Percentiles rank a stretch among this genome's conserved stretches.
phyloP scores from a whole-genome alignment of 2,113 vertebrate genomes.

The Oophaga pumilio region DNA sequence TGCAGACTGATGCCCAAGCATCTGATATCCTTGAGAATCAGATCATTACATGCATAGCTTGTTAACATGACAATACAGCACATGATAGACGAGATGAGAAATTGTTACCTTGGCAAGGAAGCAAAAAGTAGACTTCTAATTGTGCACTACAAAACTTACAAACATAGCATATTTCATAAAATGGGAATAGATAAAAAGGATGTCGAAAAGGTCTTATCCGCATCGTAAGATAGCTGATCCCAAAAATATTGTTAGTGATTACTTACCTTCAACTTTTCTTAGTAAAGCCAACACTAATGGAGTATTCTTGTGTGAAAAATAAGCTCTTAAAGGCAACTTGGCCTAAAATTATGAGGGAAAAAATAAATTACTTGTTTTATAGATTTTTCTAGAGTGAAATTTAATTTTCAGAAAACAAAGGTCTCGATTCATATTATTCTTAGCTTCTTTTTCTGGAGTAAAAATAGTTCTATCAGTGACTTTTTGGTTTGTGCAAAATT shows the following conservation, averaged over 20 bases:
- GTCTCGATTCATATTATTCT: no score
- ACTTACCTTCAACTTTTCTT: constrained; percentile 79
- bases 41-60: constrained; percentile 49
- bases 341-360: constrained; percentile 71
- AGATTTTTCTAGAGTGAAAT: neutral
- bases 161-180: neutral
- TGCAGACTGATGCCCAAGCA: constrained; percentile 50
- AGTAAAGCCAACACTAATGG: constrained; percentile 75
- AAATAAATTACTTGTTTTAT: neutral
- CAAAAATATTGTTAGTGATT: neutral
- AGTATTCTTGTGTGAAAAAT: constrained; percentile 77
- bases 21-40: constrained; percentile 56
- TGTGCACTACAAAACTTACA: constrained; percentile 7
- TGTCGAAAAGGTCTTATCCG: neutral
- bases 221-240: neutral
- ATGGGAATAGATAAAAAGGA: neutral
- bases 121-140: neutral
- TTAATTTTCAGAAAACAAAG: no score
- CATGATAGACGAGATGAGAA: constrained; percentile 52
- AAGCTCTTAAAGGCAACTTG: constrained; percentile 79
- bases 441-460: no score
- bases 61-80: constrained; percentile 52
- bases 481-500: no score
- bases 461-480: no score
- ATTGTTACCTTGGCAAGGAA: constrained; percentile 21